phyloP scores from a whole-genome alignment of 2,797 vertebrate species.

The Dallia pectoralis region DNA sequence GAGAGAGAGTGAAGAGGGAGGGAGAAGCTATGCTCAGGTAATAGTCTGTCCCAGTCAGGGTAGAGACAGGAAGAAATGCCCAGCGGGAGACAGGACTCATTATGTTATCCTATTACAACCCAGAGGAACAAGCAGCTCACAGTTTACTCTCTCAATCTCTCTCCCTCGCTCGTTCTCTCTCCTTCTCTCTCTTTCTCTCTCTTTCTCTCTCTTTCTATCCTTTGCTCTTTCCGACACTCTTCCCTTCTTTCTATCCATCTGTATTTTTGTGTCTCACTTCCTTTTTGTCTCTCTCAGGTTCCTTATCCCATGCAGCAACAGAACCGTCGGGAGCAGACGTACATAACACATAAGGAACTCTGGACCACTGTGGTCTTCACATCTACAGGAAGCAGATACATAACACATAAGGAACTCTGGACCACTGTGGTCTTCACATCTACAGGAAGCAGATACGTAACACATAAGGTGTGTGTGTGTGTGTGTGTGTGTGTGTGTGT shows the following conservation, averaged over 20 bases:
- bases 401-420: not conserved
- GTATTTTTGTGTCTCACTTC: conserved; percentile 10
- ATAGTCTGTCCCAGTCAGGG: not conserved
- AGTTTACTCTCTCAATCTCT: conserved; percentile 49
- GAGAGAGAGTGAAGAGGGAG: not conserved
- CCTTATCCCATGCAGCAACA: conserved; percentile 6
- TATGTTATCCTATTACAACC: conserved; percentile 19
- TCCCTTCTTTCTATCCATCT: conserved; percentile 3
- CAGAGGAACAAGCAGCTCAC: conserved; percentile 7
- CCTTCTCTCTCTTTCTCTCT: conserved; percentile 56
- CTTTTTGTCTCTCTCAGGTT: not conserved
- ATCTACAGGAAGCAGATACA: conserved; percentile 19
- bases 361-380: conserved; percentile 20
- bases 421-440: conserved; percentile 21
- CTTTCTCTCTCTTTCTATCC: conserved; percentile 13
- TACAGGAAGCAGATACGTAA: conserved; percentile 17
- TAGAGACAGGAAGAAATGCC: conserved; percentile 63
- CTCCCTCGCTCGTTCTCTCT: conserved; percentile 56
- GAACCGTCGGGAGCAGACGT: not conserved
- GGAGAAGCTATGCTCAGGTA: not conserved
- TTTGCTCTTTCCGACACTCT: conserved; percentile 17
- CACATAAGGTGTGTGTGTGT: too few relatives aligned
- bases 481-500: too few relatives aligned
- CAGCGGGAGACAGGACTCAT: conserved; percentile 55
- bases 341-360: not conserved